A percentile compares a stretch with the other conserved stretches of the same genome.
Evolutionary conservation across 2,888 invertebrate species (phyloP).

Genomic region (Ceraclea dissimilis): DNA sequence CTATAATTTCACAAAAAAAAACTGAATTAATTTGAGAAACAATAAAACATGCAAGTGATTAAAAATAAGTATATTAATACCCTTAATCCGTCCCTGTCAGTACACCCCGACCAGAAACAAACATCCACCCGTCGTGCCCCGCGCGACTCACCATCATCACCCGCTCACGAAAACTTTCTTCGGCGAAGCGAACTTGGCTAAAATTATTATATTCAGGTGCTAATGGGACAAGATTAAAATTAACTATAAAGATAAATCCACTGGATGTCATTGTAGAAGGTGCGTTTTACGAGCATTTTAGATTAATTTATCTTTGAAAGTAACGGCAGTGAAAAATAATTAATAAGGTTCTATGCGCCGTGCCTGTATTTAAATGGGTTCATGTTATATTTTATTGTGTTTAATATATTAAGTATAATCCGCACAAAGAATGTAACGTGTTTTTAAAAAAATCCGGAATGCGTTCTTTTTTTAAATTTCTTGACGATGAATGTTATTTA

Average conservation of each 20-base stretch:
- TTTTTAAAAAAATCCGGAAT: no score
- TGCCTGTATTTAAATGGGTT: constrained; percentile 20
- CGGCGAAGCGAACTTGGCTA: constrained; percentile 14
- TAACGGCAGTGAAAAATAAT: constrained; percentile 26
- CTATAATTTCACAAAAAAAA: no score
- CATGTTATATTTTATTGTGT: not conserved
- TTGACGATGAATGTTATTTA: not conserved
- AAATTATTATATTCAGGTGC: constrained; percentile 26
- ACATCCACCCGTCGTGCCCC: not conserved
- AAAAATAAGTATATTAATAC: no score
- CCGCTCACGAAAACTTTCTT: constrained; percentile 13
- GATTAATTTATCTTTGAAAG: constrained; percentile 26
- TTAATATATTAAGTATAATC: not conserved
- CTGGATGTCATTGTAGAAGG: constrained; percentile 26
- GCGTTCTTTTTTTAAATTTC: not conserved
- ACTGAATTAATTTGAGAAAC: no score
- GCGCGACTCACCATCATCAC: not conserved
- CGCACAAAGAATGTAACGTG: not conserved
- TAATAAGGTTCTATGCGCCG: constrained; percentile 25
- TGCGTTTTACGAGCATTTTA: constrained; percentile 26
- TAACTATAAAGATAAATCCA: constrained; percentile 26
- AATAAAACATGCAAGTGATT: no score
- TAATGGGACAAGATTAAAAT: constrained; percentile 27
- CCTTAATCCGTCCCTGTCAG: not conserved
- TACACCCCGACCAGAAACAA: constrained; percentile 4